Evolutionary conservation across 2,888 invertebrate genomes (phyloP).

Genomic region (Stramonita haemastoma): DNA sequence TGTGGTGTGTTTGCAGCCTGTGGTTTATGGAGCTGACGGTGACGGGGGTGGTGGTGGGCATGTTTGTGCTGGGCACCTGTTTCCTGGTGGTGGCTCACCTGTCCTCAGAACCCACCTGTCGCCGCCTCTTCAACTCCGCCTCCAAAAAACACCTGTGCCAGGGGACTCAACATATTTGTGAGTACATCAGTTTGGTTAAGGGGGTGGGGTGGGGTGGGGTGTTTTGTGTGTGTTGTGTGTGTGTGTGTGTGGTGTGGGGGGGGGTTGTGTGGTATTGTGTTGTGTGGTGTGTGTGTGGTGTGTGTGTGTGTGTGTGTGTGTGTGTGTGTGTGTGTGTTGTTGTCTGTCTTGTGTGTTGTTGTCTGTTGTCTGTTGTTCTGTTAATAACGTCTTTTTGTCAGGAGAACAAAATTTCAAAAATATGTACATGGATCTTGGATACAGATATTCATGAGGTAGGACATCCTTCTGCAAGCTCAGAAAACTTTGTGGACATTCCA

Average conservation of each 20-base stretch:
- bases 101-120: constrained; percentile 72
- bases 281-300: neutral
- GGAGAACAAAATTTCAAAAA: no score
- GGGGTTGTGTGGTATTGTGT: no score
- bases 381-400: no score
- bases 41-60: constrained; percentile 70
- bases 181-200: constrained; percentile 48
- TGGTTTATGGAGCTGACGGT: constrained; percentile 71
- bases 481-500: no score
- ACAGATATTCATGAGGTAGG: no score
- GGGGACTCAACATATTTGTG: constrained; percentile 71
- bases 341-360: neutral
- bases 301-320: neutral
- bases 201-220: neutral
- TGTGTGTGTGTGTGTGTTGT: neutral
- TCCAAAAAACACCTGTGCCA: constrained; percentile 71
- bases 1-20: constrained; percentile 57
- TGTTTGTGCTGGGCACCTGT: constrained; percentile 70
- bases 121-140: constrained; percentile 70
- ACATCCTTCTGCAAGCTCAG: no score
- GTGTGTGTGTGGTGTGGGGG: no score
- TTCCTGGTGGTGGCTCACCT: constrained; percentile 66
- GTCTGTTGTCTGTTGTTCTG: no score
- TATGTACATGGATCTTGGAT: no score
- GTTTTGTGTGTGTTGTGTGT: neutral